phyloP scores from a whole-genome alignment of 2,797 vertebrate species.

The Platalea minor region DNA sequence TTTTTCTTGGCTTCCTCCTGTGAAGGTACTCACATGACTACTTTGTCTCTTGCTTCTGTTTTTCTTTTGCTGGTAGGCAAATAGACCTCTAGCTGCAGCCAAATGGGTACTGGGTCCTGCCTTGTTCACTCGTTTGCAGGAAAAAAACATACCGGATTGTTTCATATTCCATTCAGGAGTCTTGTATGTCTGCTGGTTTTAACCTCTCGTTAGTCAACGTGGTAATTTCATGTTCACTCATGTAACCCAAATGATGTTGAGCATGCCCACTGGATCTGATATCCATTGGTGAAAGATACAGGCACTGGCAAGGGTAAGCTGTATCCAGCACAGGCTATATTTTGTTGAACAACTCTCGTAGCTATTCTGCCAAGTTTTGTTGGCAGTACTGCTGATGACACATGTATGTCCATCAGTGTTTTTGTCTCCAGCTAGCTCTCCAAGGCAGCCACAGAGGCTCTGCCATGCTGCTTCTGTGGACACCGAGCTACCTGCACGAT shows the following conservation, averaged over 20 bases:
- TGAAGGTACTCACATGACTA: background rate
- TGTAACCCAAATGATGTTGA: background rate
- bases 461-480: background rate
- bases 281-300: background rate
- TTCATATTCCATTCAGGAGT: background rate
- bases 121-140: background rate
- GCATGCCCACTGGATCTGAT: background rate
- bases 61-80: background rate
- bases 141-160: background rate
- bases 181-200: background rate
- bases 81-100: background rate
- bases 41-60: background rate
- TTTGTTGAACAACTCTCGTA: background rate
- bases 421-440: background rate
- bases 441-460: background rate
- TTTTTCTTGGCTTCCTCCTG: background rate
- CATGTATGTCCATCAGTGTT: background rate
- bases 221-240: rapidly evolving
- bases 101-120: background rate
- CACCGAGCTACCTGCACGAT: background rate
- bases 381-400: background rate
- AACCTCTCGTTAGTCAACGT: background rate
- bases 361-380: background rate
- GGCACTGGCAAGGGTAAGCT: background rate
- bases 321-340: background rate